phyloP scores from a whole-genome alignment of 2,113 vertebrate genomes.

The Bujurquina vittata region DNA sequence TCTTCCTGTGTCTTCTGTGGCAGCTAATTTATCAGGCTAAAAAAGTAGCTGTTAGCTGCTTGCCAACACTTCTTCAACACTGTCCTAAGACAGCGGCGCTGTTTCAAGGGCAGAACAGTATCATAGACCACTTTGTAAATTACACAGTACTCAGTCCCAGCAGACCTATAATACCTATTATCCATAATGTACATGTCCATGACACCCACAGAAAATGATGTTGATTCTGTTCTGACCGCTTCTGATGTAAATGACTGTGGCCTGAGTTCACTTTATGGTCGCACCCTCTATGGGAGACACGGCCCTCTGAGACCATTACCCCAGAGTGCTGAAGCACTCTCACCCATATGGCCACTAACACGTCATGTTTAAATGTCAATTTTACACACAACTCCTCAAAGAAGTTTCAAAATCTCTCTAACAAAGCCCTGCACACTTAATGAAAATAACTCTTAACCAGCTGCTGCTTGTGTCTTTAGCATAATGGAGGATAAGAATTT shows the following conservation, averaged over 20 bases:
- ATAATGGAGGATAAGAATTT: background rate
- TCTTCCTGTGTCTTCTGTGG: too few species aligned
- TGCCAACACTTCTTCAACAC: background rate
- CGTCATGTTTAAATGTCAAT: constrained; percentile 65
- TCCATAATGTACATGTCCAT: constrained; percentile 29
- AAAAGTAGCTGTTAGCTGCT: background rate
- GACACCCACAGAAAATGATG: constrained; percentile 38
- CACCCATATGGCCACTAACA: constrained; percentile 25
- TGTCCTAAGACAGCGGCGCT: background rate
- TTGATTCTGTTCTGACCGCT: constrained; percentile 3
- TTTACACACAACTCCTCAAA: constrained; percentile 5
- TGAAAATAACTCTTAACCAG: constrained; percentile 22
- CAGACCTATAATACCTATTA: constrained; percentile 12
- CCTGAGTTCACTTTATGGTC: constrained; percentile 11
- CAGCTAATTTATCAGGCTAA: too few species aligned
- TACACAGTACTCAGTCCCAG: constrained; percentile 19
- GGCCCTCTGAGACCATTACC: constrained; percentile 44
- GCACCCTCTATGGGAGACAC: background rate
- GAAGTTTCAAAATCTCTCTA: constrained; percentile 21
- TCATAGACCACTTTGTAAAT: constrained; percentile 9
- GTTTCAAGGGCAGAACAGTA: background rate
- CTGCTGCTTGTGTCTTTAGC: constrained; percentile 16
- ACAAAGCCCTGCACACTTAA: background rate
- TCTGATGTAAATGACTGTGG: constrained; percentile 55
- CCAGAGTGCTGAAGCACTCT: constrained; percentile 18